Evolutionary conservation across 2,888 invertebrate species (phyloP), one percentile per base, ranked within the genome.

Genomic region (Caenorhabditis japonica): DNA sequence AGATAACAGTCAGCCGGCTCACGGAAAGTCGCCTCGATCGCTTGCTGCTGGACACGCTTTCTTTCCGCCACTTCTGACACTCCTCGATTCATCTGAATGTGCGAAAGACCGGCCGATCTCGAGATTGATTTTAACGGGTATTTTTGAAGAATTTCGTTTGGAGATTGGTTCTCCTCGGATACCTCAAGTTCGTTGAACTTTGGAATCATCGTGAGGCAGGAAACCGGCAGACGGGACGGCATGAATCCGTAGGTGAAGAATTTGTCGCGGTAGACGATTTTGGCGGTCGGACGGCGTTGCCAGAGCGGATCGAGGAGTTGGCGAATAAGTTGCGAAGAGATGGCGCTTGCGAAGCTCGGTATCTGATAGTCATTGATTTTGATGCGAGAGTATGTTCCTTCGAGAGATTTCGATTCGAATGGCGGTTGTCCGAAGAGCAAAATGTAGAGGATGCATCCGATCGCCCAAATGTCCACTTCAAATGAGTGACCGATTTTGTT

Each of bases 401-500:
- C 36, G 51, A 62, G 15, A 2, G 21, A 23, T 68, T 92, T 92
- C 0, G 99, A 97, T 90, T 99, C 99, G 89, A 99, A 99, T 3
- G 99, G 99, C 19, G 99, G 99, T 86, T 94, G 94, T n/a, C 99
- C 99, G 53, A 96, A 93, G 7, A 99, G 91, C 79, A 99, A 90
- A 0, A 99, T 99, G 89, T 95, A 99, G 19, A 88, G 77, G 60
- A 88, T 88, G 59, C 88, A 88, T 17, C 90, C 99, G 86, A 99
- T 91, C 27, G 97, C 97, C 99, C 99, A 99, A 77, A 97, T 92
- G 89, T 99, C 99, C 7, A 97, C 99, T 90, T 97, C 97, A 88
- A 93, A 99, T 38, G 97, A 96, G 89, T 99, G 99, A 0, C 99
- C 99, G 88, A 93, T 93, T 89, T 97, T 99, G 49, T 92, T 93